A percentile compares a stretch with the other conserved stretches of the same genome.
Evolutionary conservation across 2,888 invertebrate genomes (phyloP).

Genomic region (Loripinus fragilis): DNA sequence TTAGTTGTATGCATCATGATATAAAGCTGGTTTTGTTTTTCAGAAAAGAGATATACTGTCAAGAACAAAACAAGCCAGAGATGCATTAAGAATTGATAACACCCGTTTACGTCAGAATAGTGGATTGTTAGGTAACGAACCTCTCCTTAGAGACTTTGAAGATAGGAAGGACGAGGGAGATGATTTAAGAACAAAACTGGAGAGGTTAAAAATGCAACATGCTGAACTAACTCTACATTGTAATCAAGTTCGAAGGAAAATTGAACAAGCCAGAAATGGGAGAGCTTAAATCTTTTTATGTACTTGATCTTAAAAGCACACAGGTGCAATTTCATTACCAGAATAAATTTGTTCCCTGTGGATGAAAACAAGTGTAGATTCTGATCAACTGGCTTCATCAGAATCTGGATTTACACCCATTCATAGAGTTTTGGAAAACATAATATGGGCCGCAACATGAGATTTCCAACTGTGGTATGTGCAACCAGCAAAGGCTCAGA

Average conservation of each 20-base stretch:
- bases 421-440: too few species aligned
- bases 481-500: too few species aligned
- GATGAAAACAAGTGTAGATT: too few species aligned
- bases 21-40: conserved; percentile 20
- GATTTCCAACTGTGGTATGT: too few species aligned
- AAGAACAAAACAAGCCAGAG: conserved; percentile 83
- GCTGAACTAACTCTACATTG: conserved; percentile 81
- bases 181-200: conserved; percentile 76
- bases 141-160: conserved; percentile 85
- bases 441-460: too few species aligned
- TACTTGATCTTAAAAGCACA: too few species aligned
- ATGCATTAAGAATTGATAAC: conserved; percentile 83
- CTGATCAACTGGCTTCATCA: too few species aligned
- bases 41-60: conserved; percentile 83
- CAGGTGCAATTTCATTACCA: too few species aligned
- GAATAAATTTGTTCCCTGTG: too few species aligned
- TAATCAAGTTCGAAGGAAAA: conserved; percentile 81
- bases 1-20: too few species aligned
- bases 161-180: conserved; percentile 81
- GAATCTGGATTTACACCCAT: too few species aligned
- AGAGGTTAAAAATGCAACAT: conserved; percentile 79
- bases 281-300: conserved; percentile 43
- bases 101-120: conserved; percentile 84
- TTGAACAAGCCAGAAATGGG: conserved; percentile 76
- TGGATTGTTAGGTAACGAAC: conserved; percentile 85